Evolutionary conservation across 1,140 invertebrate species (phyloP).

Genomic region (Helicoverpa armigera): DNA sequence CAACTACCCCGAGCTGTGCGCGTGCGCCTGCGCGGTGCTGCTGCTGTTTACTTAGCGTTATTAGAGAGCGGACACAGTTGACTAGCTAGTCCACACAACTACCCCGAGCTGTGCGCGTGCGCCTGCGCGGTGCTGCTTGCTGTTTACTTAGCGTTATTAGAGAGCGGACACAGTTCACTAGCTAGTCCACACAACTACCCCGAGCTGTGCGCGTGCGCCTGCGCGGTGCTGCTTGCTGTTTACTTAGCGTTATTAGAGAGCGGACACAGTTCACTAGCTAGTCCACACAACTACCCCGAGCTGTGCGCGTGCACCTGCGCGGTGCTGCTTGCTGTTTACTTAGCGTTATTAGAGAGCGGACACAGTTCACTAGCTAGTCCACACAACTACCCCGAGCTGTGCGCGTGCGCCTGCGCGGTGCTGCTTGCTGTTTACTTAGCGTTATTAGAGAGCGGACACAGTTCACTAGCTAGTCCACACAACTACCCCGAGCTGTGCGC

Average conservation of each 20-base stretch:
- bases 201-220: background rate
- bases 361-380: background rate
- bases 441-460: background rate
- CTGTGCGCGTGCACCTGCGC: background rate
- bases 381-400: background rate
- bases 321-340: too few species aligned
- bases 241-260: background rate
- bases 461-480: background rate
- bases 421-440: too few species aligned
- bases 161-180: background rate
- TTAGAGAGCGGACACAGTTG: background rate
- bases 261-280: background rate
- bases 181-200: background rate
- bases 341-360: background rate
- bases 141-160: too few species aligned
- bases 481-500: background rate
- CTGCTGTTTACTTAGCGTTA: too few species aligned
- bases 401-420: background rate
- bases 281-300: background rate
- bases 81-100: background rate
- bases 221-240: too few species aligned
- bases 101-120: background rate
- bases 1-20: background rate
- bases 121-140: too few species aligned
- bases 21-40: background rate